Conservation (phyloP, 53 echinoderm and acorn worm genomes). For the Echinarachnius parma region DNA sequence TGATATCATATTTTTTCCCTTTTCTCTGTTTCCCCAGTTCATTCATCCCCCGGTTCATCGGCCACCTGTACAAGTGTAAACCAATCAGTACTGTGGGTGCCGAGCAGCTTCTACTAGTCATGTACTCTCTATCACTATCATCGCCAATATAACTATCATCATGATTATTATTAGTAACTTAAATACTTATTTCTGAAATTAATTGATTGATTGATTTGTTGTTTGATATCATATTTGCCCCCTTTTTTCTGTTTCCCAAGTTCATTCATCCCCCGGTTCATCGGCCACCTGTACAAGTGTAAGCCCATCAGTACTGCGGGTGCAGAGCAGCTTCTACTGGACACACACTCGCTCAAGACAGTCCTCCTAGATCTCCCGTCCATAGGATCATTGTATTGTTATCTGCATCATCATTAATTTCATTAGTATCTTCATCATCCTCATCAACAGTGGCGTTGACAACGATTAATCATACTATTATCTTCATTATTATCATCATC, state of each 20-base stretch:
- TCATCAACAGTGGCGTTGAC: too few species aligned
- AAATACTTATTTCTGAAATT: too few species aligned
- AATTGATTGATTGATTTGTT: too few species aligned
- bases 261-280: constrained; percentile 95
- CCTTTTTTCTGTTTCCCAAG: constrained; percentile 42
- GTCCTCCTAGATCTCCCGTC: constrained; percentile 94
- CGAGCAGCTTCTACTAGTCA: constrained; percentile 89
- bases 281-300: constrained; percentile 87
- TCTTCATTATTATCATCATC: too few species aligned
- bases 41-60: constrained; percentile 94
- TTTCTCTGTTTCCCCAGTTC: constrained; percentile 53
- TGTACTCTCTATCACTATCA: too few species aligned
- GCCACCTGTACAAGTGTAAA: constrained; percentile 90
- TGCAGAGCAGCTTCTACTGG: constrained; percentile 89
- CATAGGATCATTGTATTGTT: too few species aligned
- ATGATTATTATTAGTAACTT: too few species aligned
- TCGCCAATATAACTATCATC: too few species aligned
- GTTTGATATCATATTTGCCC: too few species aligned
- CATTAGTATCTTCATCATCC: too few species aligned
- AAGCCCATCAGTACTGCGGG: constrained; percentile 99
- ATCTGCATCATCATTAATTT: too few species aligned
- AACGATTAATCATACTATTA: too few species aligned
- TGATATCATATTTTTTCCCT: neutral
- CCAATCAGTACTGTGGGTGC: constrained; percentile 99
- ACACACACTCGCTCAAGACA: constrained; percentile 97